These are phyloP conservation scores for Clitarchus hookeri DNA, from an alignment of 2,888 invertebrate species.

Conservation along the genomic window DNA sequence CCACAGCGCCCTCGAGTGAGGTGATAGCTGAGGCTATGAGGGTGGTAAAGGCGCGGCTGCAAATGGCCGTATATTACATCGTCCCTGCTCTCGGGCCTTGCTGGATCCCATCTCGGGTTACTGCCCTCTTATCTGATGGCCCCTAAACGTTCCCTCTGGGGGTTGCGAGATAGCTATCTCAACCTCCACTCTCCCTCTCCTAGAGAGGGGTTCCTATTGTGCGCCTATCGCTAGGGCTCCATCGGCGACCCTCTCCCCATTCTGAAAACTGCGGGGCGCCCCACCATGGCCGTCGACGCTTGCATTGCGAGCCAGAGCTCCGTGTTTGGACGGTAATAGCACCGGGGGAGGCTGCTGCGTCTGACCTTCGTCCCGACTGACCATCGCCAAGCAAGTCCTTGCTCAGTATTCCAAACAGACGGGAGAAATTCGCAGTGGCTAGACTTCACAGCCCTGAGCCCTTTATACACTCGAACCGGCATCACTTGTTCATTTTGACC, in stretches of 20 bases:
- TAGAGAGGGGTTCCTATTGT: background rate
- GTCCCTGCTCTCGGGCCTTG: background rate
- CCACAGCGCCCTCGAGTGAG: background rate
- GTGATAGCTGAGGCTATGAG: background rate
- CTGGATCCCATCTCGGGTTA: background rate
- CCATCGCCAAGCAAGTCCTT: too few species aligned
- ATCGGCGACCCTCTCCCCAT: background rate
- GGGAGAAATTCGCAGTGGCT: too few species aligned
- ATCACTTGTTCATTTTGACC: too few species aligned
- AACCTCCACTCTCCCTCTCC: background rate
- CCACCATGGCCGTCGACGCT: too few species aligned
- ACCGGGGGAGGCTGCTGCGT: too few species aligned
- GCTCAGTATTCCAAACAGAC: too few species aligned
- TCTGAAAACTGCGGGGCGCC: background rate
- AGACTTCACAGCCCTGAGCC: too few species aligned
- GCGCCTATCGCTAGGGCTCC: background rate
- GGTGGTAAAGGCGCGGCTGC: background rate
- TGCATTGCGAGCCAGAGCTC: too few species aligned
- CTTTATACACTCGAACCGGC: too few species aligned
- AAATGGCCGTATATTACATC: background rate
- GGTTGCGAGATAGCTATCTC: background rate
- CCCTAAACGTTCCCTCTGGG: background rate
- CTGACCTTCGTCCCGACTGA: too few species aligned
- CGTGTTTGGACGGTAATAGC: too few species aligned
- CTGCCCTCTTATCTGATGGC: constrained; percentile 8